Base-by-base conservation (phyloP, 1,140 invertebrate species). In the Calephelis virginiensis region DNA sequence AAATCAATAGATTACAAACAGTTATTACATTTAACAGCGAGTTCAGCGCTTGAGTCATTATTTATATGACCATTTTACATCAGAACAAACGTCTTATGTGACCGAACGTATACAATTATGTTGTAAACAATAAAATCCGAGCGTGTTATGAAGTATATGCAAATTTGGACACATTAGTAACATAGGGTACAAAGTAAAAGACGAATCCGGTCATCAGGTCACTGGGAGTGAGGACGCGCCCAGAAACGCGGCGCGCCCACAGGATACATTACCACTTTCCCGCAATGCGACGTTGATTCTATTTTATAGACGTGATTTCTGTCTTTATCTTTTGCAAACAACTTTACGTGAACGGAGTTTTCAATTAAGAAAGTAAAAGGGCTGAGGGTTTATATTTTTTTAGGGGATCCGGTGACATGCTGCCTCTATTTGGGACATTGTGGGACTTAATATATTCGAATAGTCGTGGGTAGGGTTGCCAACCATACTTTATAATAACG, bases 161-260 rank as follows among this genome's bases (percentile, higher is more conserved):
- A 82, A 81, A 81, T 81, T 78, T 76, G 61, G 70, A 53, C 66
- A 60, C 53, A 61, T 56, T 69, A 68, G 63, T 74, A 80, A 78
- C 66, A 82, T 72, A 81, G 77, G 80, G 77, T 69, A 74, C 40
- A 73, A 63, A 67, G 56, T 80, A 80, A 74, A 68, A 81, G 75
- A 72, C 63, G 76, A 88, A 81, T 74, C 85, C 85, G 84, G 85
- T 88, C 79, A 88, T 70, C 77, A 73, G 85, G 83, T 83, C 81
- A 77, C 72, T 75, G 76, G 73, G 76, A 67, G 71, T 74, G 74
- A 80, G 82, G 81, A 83, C 85, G 81, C 84, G 77, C 85, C 87
- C 83, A 81, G 72, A 78, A 76, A 67, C 11, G 66, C 70, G 85
- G 83, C 85, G 78, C 85, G 78, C 83, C 87, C 80, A 78, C 63